Conservation (phyloP, 2,797 vertebrate genomes). For the Oryzias dopingdopingensis region DNA sequence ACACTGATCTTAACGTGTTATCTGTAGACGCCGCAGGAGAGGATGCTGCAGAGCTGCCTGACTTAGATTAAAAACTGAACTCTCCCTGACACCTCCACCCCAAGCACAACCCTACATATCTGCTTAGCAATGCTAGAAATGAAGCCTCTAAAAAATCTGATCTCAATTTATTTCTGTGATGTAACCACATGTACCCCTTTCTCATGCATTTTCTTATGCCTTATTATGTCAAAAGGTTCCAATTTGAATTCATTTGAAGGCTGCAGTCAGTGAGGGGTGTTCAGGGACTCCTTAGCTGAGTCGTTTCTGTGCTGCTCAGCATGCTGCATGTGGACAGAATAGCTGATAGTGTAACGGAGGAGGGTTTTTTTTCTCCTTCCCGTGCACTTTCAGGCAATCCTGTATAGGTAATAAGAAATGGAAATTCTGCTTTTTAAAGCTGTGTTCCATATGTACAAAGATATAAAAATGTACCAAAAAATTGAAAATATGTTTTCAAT, state of each 20-base stretch:
- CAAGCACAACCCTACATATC: neutral
- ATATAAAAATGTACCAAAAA: too few species aligned
- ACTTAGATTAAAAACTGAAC: constrained; percentile 65
- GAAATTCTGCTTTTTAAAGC: too few species aligned
- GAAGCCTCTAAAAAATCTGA: neutral
- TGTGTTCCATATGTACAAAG: too few species aligned
- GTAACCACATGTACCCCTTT: too few species aligned
- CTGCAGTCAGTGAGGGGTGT: constrained; percentile 28
- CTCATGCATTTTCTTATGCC: too few species aligned
- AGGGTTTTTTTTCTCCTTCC: constrained; percentile 27
- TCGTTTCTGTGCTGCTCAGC: constrained; percentile 23
- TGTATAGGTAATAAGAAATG: too few species aligned
- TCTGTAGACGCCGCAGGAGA: constrained; percentile 51
- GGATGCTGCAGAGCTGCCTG: constrained; percentile 56
- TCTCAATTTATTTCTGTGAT: too few species aligned
- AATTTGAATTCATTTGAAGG: constrained; percentile 22
- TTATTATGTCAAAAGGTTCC: neutral
- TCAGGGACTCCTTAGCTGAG: constrained; percentile 38
- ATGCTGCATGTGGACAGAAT: constrained; percentile 46
- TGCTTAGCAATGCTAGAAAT: neutral
- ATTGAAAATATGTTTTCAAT: too few species aligned
- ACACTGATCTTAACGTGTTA: constrained; percentile 53
- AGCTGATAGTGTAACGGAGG: constrained; percentile 34
- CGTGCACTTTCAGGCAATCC: too few species aligned
- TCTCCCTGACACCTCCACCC: constrained; percentile 42